Evolutionary conservation across 2,888 invertebrate species (phyloP).

Genomic region (Ophioninae sp.): DNA sequence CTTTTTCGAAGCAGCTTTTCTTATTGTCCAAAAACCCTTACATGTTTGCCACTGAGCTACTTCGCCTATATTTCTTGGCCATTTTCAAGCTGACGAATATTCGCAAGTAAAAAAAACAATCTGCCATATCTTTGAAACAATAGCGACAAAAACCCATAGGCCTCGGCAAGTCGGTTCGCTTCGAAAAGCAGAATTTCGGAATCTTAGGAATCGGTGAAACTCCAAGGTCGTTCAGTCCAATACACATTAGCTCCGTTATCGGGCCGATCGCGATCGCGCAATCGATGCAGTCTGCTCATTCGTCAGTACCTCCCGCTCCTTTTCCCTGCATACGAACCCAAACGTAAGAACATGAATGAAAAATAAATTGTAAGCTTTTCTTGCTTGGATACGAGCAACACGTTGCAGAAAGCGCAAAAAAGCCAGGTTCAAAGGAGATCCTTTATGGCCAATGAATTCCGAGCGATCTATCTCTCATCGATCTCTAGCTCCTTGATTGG

Average conservation of each 20-base stretch:
- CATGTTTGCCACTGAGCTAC: too few species aligned
- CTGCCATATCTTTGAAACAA: too few species aligned
- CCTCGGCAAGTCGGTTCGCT: too few species aligned
- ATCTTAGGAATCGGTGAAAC: neutral
- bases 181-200: neutral
- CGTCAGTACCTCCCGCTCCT: neutral
- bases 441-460: conserved; percentile 28
- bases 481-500: conserved; percentile 48
- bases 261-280: neutral
- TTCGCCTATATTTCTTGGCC: too few species aligned
- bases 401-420: neutral
- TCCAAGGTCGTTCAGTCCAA: neutral
- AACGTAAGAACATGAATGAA: neutral
- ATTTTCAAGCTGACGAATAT: too few species aligned
- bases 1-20: too few species aligned
- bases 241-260: neutral
- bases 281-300: neutral
- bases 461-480: conserved; percentile 41
- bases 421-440: neutral
- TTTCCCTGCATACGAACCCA: neutral
- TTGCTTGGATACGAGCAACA: neutral
- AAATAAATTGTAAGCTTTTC: conserved; percentile 7
- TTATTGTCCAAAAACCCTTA: too few species aligned
- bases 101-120: too few species aligned
- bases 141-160: too few species aligned